phyloP scores from a whole-genome alignment of 2,888 invertebrate genomes.

The Molanna angustata region DNA sequence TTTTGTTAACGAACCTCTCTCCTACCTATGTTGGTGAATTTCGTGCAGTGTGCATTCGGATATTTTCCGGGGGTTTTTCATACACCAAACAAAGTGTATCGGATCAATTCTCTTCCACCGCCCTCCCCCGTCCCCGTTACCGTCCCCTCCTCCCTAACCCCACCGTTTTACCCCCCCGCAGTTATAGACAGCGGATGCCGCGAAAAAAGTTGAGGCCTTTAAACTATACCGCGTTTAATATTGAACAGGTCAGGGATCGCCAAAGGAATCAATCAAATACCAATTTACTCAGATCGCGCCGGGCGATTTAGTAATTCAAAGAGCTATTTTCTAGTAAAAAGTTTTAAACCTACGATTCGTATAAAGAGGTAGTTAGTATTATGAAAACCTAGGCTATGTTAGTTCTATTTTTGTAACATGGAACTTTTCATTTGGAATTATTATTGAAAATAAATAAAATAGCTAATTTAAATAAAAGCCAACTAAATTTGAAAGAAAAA shows the following conservation, averaged over 20 bases:
- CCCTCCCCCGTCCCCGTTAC: constrained; percentile 28
- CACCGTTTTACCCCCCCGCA: constrained; percentile 17
- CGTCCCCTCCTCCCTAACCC: constrained; percentile 17
- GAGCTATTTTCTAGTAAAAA: too few relatives aligned
- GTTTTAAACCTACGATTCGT: too few relatives aligned
- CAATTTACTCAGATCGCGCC: too few relatives aligned
- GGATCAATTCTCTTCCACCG: constrained; percentile 36
- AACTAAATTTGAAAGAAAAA: too few relatives aligned
- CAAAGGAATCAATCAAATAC: constrained; percentile 10
- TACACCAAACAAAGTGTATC: constrained; percentile 25
- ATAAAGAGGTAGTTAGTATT: too few relatives aligned
- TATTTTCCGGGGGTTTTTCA: constrained; percentile 24
- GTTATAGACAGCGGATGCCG: constrained; percentile 30
- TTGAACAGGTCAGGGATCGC: constrained; percentile 17
- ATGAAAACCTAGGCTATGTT: too few relatives aligned
- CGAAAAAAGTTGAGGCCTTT: constrained; percentile 29
- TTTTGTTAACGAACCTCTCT: constrained; percentile 25
- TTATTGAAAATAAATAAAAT: too few relatives aligned
- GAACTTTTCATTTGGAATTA: too few relatives aligned
- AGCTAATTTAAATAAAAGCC: too few relatives aligned
- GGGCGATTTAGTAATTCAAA: too few relatives aligned
- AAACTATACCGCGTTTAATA: constrained; percentile 22
- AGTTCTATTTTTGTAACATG: too few relatives aligned
- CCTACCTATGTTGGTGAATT: too few relatives aligned
- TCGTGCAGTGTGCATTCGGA: constrained; percentile 18